Base-by-base conservation (phyloP, 37 sponge, comb jelly and placozoan species). In the Halisarca cf. caerulea region DNA sequence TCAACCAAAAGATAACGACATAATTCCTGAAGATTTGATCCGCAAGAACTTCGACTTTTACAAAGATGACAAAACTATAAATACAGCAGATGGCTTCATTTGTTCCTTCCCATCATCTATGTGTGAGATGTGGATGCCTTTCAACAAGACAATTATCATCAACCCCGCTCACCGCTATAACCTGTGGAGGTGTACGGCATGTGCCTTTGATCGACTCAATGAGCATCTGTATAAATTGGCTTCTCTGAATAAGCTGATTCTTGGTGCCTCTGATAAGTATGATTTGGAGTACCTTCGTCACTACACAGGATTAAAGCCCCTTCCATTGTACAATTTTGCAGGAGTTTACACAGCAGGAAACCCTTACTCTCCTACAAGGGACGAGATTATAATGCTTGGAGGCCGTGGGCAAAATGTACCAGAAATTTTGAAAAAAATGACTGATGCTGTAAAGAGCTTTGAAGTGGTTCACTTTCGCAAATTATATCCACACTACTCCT, bases 111-210 rank as follows among this genome's bases (percentile, higher is more conserved):
- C 87, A 34, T 53, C 87, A 6, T 36, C 82, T 0, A 58, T 74
- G 73, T 87, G 87, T 58, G 82, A 87, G 64, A 0, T 87, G 72
- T 87, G 87, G 87, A 87, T 87, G 87, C 87, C 87, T 0, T 87
- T 87, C 58, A 87, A 87, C 74, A 87, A 87, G 42, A 54, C 87
- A 23, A 36, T 87, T 3, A 35, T 81, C 17, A 72, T 81, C 14
- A 0, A 24, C 2, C 87, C 87, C 18, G 82, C 87, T 28, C 87
- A 87, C 82, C 71, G 87, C 14, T 87, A 87, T 81, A 81, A 87
- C 72, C 8, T 87, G 47, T 73, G 73, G 0, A 66, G 87, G 21
- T 87, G 87, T 58, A 81, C 74, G 7, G 25, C 55, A 25, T 72
- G 8, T 6, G 82, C 81, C n/a, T 81, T 73, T 81, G 59, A 55